These are phyloP conservation scores for Rhipidura dahli DNA, from an alignment of 2,113 vertebrate species.

Conservation along the genomic window DNA sequence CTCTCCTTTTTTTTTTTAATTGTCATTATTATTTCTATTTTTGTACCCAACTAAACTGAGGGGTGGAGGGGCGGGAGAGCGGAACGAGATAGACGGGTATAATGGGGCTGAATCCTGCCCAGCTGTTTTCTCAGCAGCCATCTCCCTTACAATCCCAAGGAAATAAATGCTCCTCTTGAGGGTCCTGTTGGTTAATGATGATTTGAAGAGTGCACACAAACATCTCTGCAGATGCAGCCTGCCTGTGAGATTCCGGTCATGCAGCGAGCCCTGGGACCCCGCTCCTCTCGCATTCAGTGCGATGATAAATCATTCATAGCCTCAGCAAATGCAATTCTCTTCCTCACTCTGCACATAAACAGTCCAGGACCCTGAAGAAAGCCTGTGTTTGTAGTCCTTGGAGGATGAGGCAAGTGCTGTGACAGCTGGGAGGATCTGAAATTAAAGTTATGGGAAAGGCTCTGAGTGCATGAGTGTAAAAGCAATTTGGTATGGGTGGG, in stretches of 20 bases:
- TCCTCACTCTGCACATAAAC: constrained; percentile 1
- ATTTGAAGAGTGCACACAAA: constrained; percentile 56
- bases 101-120: constrained; percentile 48
- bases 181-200: constrained; percentile 59
- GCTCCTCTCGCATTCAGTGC: constrained; percentile 21
- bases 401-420: constrained; percentile 15
- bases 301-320: constrained; percentile 66
- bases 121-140: constrained; percentile 58
- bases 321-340: constrained; percentile 36
- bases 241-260: constrained; percentile 28
- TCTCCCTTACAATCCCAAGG: constrained; percentile 32
- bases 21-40: background rate
- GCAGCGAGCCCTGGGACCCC: constrained; percentile 41
- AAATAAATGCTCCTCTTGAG: constrained; percentile 50
- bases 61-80: background rate
- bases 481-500: background rate
- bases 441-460: constrained; percentile 9
- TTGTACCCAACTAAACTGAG: background rate
- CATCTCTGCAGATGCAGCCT: constrained; percentile 38
- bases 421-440: constrained; percentile 30
- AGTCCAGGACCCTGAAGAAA: constrained; percentile 24
- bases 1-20: background rate
- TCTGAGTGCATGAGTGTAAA: background rate
- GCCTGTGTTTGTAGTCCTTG: constrained; percentile 24
- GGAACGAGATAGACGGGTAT: background rate